phyloP scores from a whole-genome alignment of 2,113 vertebrate species.

The Perca schrenkii region DNA sequence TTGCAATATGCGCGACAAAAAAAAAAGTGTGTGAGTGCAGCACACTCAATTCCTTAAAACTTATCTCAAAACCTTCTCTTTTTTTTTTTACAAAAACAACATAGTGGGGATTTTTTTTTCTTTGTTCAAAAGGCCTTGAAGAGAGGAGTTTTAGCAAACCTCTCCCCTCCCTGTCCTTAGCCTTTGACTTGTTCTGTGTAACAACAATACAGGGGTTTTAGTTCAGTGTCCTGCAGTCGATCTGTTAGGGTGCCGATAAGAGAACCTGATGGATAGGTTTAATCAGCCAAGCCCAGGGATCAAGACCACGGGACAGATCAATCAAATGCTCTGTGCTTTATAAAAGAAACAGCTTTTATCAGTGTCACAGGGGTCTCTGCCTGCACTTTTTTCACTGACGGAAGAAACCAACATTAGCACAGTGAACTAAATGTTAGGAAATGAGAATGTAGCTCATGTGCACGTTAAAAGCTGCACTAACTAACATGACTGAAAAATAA shows the following conservation, averaged over 20 bases:
- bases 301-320: conserved; percentile 80
- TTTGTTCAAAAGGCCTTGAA: conserved; percentile 68
- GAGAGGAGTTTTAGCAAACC: conserved; percentile 50
- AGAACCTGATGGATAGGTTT: conserved; percentile 83
- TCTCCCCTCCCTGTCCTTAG: conserved; percentile 76
- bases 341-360: conserved; percentile 77
- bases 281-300: conserved; percentile 82
- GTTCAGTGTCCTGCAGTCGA: conserved; percentile 79
- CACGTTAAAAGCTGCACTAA: conserved; percentile 15
- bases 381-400: background rate
- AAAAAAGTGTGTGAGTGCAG: background rate
- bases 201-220: conserved; percentile 77
- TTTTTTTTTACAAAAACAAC: conserved; percentile 55
- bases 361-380: conserved; percentile 59
- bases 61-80: conserved; percentile 16
- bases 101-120: conserved; percentile 39
- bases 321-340: conserved; percentile 77
- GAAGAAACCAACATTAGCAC: conserved; percentile 37
- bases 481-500: conserved; percentile 26
- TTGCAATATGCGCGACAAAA: conserved; percentile 22
- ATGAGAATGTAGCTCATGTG: background rate
- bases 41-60: conserved; percentile 17
- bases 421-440: conserved; percentile 31
- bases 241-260: conserved; percentile 82
- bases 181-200: conserved; percentile 81